Conservation (phyloP, 2,113 vertebrate genomes). For the Dromiciops gliroides region DNA sequence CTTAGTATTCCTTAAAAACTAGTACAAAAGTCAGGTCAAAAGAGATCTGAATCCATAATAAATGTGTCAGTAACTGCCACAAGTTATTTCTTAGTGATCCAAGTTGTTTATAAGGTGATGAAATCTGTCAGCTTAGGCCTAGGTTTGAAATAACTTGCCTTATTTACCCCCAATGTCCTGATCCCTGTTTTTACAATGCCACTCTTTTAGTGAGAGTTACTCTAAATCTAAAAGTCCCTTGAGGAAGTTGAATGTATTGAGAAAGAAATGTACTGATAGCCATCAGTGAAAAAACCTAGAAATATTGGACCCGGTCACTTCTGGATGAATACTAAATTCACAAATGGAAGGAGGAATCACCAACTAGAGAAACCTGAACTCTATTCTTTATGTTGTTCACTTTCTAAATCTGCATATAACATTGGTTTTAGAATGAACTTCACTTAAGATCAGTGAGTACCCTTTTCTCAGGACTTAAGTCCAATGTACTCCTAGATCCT, state of each 20-base stretch:
- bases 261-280: slow-evolving; percentile 18
- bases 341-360: neutral
- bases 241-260: neutral
- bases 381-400: neutral
- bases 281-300: neutral
- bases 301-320: neutral
- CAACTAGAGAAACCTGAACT: neutral
- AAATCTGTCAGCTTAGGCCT: neutral
- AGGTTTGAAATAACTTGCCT: slow-evolving; percentile 19
- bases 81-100: slow-evolving; percentile 32
- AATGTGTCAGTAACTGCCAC: neutral
- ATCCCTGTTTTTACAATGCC: slow-evolving; percentile 31
- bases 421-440: neutral
- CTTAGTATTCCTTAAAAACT: slow-evolving; percentile 45
- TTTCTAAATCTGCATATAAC: neutral
- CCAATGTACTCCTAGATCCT: neutral
- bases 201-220: slow-evolving; percentile 15
- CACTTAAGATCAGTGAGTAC: neutral
- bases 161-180: neutral
- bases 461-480: neutral
- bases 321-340: slow-evolving; percentile 37
- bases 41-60: slow-evolving; percentile 21
- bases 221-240: slow-evolving; percentile 23
- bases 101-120: neutral
- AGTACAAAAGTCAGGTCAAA: slow-evolving; percentile 7